Percentiles rank a stretch among this genome's conserved stretches.
These are phyloP conservation scores for Dryocosmus kuriphilus DNA, from an alignment of 2,888 invertebrate species.

Conservation along the genomic window DNA sequence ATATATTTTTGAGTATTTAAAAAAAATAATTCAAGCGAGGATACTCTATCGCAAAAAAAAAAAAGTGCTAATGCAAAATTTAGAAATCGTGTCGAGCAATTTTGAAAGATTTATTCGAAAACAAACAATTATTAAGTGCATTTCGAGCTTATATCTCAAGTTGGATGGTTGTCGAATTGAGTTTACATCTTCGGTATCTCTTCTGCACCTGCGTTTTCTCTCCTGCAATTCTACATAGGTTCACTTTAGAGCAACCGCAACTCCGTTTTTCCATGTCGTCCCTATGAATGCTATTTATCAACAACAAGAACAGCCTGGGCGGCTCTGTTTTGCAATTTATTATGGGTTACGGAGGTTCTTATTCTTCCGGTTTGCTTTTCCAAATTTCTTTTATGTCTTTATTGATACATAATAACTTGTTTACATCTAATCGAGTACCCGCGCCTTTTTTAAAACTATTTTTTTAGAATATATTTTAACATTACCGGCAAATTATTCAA, in stretches of 20 bases:
- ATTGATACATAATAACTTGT: not conserved
- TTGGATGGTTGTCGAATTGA: constrained; percentile 4
- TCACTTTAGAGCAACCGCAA: not conserved
- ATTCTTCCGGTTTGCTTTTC: not conserved
- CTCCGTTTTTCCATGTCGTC: constrained; percentile 11
- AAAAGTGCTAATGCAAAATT: not conserved
- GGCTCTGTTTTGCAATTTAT: not conserved
- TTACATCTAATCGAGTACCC: not conserved
- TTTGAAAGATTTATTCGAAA: not conserved
- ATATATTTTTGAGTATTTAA: too few species aligned
- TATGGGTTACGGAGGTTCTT: not conserved
- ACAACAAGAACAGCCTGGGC: not conserved
- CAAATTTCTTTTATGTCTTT: not conserved
- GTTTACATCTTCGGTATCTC: constrained; percentile 5
- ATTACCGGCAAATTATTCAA: not conserved
- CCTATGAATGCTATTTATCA: constrained; percentile 24
- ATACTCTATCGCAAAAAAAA: not conserved
- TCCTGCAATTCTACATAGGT: not conserved
- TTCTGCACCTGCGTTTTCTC: constrained; percentile 8
- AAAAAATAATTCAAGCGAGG: too few species aligned
- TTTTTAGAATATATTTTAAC: not conserved
- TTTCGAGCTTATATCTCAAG: not conserved
- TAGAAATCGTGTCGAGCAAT: not conserved
- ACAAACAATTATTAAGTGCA: not conserved
- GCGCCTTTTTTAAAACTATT: not conserved